Base-by-base conservation (phyloP, 2,113 vertebrate species). In the Rana temporaria region DNA sequence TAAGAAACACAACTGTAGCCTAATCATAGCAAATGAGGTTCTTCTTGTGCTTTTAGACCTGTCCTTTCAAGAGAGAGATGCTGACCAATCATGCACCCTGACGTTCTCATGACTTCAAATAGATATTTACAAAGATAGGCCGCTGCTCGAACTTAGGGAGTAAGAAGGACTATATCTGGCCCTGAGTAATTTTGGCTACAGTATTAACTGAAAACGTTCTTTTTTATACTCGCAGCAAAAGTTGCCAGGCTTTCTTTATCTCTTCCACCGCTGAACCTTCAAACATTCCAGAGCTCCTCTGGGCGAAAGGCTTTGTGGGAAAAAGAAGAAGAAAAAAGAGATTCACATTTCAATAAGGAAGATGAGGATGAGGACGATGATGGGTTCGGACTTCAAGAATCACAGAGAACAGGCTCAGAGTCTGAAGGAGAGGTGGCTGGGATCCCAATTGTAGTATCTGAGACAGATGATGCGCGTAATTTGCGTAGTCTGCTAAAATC, bases 401-500 rank as follows among this genome's bases (percentile, higher is more conserved):
- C 30, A 83, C 71, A 86, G 85, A 87, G 84, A 52, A 24, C 84
- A 85, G 85, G 86, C 84, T 82, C 53, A n/a, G 80, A 82, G 56
- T 48, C 20, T 75, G 88, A 87, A 85, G 85, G 74, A 57, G 87
- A 88, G 79, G 84, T 87, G 85, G 84, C 90, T 69, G 91, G 91
- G 56, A 93, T 95, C 74, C 93, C 96, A 78, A 96, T 97, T 53
- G 95, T 97, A 63, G 93, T 97, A 86, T 96, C 94, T 0, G 96
- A 97, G 34, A 92, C 92, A 69, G 95, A 96, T 87, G 95, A 95
- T 84, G 93, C 93, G 19, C 92, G 94, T 6, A 95, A 95, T 6
- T 89, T 97, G 86, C 93, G 96, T 86, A 96, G 96, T 82, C 91
- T 96, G 79, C 90, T 97, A 87, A 97, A 97, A 85, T 97, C 96